Evolutionary conservation across 2,888 invertebrate species (phyloP), one percentile per base, ranked within the genome.

Genomic region (Melieria picta): DNA sequence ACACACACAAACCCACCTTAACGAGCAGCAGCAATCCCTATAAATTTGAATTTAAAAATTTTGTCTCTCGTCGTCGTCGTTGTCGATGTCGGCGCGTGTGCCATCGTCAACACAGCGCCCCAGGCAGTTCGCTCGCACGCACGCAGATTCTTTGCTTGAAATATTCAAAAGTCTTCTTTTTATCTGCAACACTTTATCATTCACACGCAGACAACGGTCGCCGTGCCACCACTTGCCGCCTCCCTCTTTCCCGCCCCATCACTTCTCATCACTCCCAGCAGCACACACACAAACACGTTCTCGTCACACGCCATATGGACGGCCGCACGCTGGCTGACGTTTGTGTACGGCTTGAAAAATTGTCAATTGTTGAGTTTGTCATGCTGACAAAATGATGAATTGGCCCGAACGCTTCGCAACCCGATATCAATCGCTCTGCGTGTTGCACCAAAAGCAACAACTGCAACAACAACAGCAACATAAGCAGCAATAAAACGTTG

Each of bases 371-470:
- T 75, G 75, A 74, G 75, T 77, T 77, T 77, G 77, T 76, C 77
- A 77, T 72, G 73, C 72, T 75, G 74, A 75, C 77, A 76, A 77
- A 72, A 77, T 78, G 77, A 78, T 78, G 77, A 75, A 78, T 77
- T 69, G 68, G 68, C 68, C 42, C 46, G 62, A 62, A 55, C 61
- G 46, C 52, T 63, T 57, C 63, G 46, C 57, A 57, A 63, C 69
- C 11, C 63, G 45, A 57, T 47, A 42, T 46, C 63, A 65, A n/a
- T 52, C 10, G 30, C 30, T 30, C 30, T 30, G 30, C 30, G 30
- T 30, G 30, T 30, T 30, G 30, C 30, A 30, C 30, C 30, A 30
- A 30, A 30, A 30, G 2, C 30, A 30, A 57, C 30, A 57, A 57
- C 9, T 30, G 30, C 30, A 30, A 30, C 30, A 30, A 57, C 30